Percentiles rank a stretch among this genome's conserved stretches.
These are phyloP conservation scores for Parnassius mnemosyne DNA, from an alignment of 2,888 invertebrate genomes.

Conservation along the genomic window DNA sequence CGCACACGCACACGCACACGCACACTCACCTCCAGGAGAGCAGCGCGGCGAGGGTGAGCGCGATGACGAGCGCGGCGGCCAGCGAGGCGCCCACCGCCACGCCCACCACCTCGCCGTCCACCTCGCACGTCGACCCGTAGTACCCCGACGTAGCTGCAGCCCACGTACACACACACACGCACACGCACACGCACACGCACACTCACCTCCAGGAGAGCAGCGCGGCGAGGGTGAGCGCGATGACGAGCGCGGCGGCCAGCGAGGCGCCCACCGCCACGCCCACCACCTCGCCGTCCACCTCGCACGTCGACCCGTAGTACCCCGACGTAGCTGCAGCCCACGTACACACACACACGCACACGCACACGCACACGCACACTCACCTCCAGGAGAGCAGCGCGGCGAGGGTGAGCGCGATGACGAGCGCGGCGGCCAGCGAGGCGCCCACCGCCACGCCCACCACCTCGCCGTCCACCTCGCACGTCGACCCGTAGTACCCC, in stretches of 20 bases:
- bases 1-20: too few relatives aligned
- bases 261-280: constrained; percentile 95
- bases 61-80: constrained; percentile 93
- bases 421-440: constrained; percentile 92
- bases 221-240: constrained; percentile 91
- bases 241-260: constrained; percentile 92
- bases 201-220: constrained; percentile 94
- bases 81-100: constrained; percentile 95
- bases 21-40: constrained; percentile 95
- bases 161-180: not conserved
- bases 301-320: constrained; percentile 93
- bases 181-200: too few relatives aligned
- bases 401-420: constrained; percentile 91
- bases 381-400: constrained; percentile 96
- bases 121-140: constrained; percentile 93
- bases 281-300: constrained; percentile 94
- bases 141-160: constrained; percentile 89
- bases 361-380: too few relatives aligned
- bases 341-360: too few relatives aligned
- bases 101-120: constrained; percentile 94
- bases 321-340: constrained; percentile 86
- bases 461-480: constrained; percentile 95
- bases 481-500: constrained; percentile 92
- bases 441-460: constrained; percentile 95
- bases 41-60: constrained; percentile 90